Base-by-base conservation (phyloP, 1,140 invertebrate species). In the Atta colombica region DNA sequence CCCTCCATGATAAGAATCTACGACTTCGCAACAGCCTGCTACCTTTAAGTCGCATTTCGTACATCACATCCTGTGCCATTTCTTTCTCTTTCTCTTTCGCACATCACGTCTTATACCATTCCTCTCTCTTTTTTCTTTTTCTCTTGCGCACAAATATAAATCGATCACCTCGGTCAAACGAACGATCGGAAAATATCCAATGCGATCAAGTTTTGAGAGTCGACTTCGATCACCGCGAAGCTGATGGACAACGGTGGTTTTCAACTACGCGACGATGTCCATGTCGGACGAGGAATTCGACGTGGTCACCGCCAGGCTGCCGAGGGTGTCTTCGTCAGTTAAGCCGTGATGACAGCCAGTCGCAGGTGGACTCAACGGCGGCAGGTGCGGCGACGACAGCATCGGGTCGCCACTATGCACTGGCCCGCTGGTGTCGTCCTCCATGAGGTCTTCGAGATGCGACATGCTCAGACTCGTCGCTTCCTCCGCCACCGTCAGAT, bases 391-490 rank as follows among this genome's bases (percentile, higher is more conserved):
- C 25, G 96, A 96, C 18, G 96, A 96, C 35, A 97, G 90, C 96
- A 97, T 97, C 18, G 97, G 97, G 92, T 98, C 97, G 58, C 97
- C 96, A 84, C 96, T 95, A 84, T 96, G 96, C 2, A 97, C 96
- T 0, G 97, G 96, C 61, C 95, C 96, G 75, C 96, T 96, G 18
- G 97, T 96, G 91, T 98, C 98, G 90, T 98, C 98, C 89, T 98
- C 97, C 97, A 98, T 98, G 75, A 98, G 95, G 94, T 98, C 97
- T 89, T 98, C 97, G 85, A 98, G 96, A 86, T 97, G 97, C 85
- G 97, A 96, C 86, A 97, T 96, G 90, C 96, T 97, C 72, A 97
- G 94, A 25, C 95, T 95, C 45, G 96, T 87, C 12, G 94, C 90
- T 21, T 95, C 96, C 25, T 96, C 96, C 12, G 94, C 93, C 49